Evolutionary conservation across 2,113 vertebrate species (phyloP).

Genomic region (Chlamydotis undulata): DNA sequence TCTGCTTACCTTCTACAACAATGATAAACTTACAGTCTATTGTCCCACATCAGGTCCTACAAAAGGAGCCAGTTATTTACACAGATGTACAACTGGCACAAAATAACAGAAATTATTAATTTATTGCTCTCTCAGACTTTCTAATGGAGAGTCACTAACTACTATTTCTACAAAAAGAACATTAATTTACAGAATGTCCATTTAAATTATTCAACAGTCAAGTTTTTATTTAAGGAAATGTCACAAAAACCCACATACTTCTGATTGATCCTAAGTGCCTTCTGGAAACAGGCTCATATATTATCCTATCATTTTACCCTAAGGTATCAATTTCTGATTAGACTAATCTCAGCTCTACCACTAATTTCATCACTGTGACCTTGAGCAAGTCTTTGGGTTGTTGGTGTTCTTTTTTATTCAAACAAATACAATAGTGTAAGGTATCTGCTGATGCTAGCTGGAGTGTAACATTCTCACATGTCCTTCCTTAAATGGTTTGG

Average conservation of each 20-base stretch:
- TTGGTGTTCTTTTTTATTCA: not conserved
- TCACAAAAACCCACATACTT: not conserved
- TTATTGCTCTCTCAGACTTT: not conserved
- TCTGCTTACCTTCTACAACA: not conserved
- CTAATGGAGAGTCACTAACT: not conserved
- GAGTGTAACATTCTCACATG: not conserved
- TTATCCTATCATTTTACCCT: not conserved
- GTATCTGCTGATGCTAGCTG: not conserved
- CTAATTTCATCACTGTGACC: not conserved
- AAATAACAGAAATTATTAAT: not conserved
- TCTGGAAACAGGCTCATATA: not conserved
- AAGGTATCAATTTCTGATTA: not conserved
- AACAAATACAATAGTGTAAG: not conserved
- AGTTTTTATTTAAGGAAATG: not conserved
- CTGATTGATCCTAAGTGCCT: not conserved
- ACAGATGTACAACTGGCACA: not conserved
- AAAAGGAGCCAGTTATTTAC: not conserved
- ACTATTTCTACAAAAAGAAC: not conserved
- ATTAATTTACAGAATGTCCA: not conserved
- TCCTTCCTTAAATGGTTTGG: not conserved
- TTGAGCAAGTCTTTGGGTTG: not conserved
- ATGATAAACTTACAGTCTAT: not conserved
- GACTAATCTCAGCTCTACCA: not conserved
- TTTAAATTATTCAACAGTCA: not conserved
- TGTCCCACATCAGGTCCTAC: not conserved